Evolutionary conservation across 53 echinoderm and acorn worm species (phyloP).

Genomic region (Holothuria leucospilota): DNA sequence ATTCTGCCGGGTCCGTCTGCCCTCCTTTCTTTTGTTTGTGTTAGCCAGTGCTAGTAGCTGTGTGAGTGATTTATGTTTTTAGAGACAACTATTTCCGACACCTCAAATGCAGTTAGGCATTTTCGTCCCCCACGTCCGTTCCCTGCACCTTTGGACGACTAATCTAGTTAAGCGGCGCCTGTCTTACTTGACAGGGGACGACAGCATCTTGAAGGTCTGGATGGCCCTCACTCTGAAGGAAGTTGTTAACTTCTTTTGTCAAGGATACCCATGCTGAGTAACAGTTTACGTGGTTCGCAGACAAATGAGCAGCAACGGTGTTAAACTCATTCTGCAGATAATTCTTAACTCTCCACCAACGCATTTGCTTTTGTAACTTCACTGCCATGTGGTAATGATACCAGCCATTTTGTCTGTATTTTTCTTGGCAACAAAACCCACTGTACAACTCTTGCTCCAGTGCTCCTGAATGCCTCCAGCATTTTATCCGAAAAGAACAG

Average conservation of each 20-base stretch:
- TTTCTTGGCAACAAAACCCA: too few species aligned
- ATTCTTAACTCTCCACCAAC: background rate
- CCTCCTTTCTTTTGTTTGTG: background rate
- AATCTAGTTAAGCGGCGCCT: too few species aligned
- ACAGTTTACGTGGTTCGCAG: background rate
- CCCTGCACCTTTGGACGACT: too few species aligned
- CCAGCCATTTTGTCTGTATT: background rate
- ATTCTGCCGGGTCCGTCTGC: background rate
- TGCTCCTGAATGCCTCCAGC: background rate
- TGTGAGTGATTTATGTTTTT: background rate
- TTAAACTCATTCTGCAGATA: background rate
- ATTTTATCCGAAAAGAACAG: too few species aligned
- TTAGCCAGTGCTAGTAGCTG: background rate
- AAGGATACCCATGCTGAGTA: background rate
- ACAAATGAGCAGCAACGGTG: background rate
- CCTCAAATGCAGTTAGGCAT: background rate
- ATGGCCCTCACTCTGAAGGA: background rate
- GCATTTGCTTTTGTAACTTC: background rate
- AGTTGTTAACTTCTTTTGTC: background rate
- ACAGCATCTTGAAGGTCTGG: background rate
- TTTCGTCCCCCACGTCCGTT: background rate
- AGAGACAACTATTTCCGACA: background rate
- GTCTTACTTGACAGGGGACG: background rate
- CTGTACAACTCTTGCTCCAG: background rate
- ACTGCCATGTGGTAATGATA: constrained; percentile 7